Evolutionary conservation across 2,888 invertebrate species (phyloP), one percentile per base, ranked within the genome.

Genomic region (Cephus rjabovi): DNA sequence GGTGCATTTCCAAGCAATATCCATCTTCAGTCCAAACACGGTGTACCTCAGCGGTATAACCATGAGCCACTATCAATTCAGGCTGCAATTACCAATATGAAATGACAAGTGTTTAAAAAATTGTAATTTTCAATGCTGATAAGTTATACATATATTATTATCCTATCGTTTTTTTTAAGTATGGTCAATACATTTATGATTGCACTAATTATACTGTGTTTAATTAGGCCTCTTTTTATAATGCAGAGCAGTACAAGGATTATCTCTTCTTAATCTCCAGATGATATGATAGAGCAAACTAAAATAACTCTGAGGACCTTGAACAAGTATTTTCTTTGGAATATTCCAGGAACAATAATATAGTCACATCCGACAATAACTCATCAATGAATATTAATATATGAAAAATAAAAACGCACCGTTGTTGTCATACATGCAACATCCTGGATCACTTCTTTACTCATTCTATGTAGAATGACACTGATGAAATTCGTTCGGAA

Each of bases 1-100:
- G 86, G 82, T 92, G 93, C 75, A 93, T 82, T 11, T 92, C 92
- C 73, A 93, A 83, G 69, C 93, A 91, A 85, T 92, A 93, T 3
- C 92, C 92, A 88, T 93, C 93, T 79, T 89, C 87, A 4, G 93
- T 93, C 87, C 90, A 91, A 75, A 93, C 88, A 77, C 91, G 90
- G 84, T 93, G 92, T 23, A 89, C 92, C 80, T 91, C 89, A 0
- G 92, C 87, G 37, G 90, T 89, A 83, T 93, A 93, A 78, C 93
- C 93, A 83, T 92, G 90, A 76, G 87, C 84, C 76, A 83, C 83
- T 74, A 93, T 92, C 40, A 93, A 88, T 84, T 92, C 92, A 77
- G 92, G 92, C 93, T 93, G 85, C 73, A 89, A 90, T 77, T 76
- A 80, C 68, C 79, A 75, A 77, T 73, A 76, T 23, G 11, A 23